Conservation (phyloP, 2,113 vertebrate species). For the Daphoenositta chrysoptera region DNA sequence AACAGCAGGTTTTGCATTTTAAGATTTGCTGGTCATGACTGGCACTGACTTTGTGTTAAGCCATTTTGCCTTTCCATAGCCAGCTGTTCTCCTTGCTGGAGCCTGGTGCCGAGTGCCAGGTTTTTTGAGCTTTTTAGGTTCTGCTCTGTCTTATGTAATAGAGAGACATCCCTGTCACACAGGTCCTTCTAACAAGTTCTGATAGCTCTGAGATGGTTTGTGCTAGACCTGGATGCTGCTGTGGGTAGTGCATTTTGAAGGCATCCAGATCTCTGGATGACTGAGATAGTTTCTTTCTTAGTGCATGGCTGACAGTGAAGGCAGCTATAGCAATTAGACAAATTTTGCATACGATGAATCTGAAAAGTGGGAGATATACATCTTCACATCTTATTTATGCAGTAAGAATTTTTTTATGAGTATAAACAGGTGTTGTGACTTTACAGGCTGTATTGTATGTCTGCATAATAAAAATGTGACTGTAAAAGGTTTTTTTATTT, state of each 20-base stretch:
- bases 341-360: neutral
- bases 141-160: neutral
- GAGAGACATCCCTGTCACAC: neutral
- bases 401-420: neutral
- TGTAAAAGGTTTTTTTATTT: neutral
- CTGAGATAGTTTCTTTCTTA: neutral
- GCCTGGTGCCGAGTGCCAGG: accelerated
- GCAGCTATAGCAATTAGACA: neutral
- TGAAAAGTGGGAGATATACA: neutral
- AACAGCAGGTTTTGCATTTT: neutral
- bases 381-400: neutral
- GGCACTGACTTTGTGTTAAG: neutral
- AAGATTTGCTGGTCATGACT: neutral
- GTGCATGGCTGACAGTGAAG: neutral
- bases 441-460: neutral
- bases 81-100: neutral
- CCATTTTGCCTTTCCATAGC: neutral
- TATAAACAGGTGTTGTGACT: neutral
- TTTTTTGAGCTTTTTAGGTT: neutral
- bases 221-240: neutral
- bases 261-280: neutral
- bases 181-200: neutral
- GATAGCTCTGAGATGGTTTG: neutral
- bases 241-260: neutral
- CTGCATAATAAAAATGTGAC: neutral